These are phyloP conservation scores for Drosophila orena DNA, from an alignment of 1,140 invertebrate genomes.

Conservation along the genomic window DNA sequence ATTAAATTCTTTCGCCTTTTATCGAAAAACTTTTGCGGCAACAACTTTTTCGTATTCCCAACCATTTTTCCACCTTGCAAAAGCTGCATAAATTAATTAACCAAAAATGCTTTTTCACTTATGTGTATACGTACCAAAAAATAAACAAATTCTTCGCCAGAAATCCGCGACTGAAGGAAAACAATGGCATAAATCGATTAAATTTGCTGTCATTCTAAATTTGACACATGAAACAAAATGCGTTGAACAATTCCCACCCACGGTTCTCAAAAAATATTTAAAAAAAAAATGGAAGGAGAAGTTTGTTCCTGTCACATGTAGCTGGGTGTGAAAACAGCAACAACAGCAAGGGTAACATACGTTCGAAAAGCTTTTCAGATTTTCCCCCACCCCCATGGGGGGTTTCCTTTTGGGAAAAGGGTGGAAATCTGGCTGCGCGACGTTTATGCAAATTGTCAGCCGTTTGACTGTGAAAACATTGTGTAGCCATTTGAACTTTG, in stretches of 20 bases:
- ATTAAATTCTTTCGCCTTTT: conserved; percentile 63
- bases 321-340: conserved; percentile 64
- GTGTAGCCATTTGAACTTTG: conserved; percentile 65
- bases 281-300: conserved; percentile 22
- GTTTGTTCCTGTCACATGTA: conserved; percentile 62
- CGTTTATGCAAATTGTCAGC: conserved; percentile 72
- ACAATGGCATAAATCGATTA: conserved; percentile 77
- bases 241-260: conserved; percentile 21
- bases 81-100: conserved; percentile 65
- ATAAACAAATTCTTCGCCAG: background rate
- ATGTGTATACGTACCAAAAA: background rate
- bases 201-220: conserved; percentile 80
- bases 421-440: conserved; percentile 38
- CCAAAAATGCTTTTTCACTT: conserved; percentile 19
- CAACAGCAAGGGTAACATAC: conserved; percentile 43
- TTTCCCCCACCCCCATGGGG: conserved; percentile 18
- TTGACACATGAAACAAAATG: conserved; percentile 77
- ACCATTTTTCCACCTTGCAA: conserved; percentile 25
- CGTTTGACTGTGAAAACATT: conserved; percentile 69
- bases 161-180: conserved; percentile 49
- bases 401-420: conserved; percentile 10
- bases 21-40: conserved; percentile 42
- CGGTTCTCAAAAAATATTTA: background rate
- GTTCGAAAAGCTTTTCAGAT: conserved; percentile 61
- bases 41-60: conserved; percentile 29